Evolutionary conservation across 2,888 invertebrate species (phyloP).

Genomic region (Ichneumoninae sp.): DNA sequence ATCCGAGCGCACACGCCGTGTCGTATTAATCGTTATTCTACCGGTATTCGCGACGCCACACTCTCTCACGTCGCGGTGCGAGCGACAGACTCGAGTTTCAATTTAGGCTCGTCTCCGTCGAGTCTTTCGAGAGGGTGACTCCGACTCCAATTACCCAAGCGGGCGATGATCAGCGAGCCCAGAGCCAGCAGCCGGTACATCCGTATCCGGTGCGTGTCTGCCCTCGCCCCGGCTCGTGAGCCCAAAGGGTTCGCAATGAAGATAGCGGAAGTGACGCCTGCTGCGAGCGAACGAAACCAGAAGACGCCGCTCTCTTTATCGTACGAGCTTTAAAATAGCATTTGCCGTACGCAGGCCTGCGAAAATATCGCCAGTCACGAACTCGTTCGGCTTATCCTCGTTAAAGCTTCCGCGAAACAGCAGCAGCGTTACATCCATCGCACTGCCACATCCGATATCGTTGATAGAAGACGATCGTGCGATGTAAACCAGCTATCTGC

Average conservation of each 20-base stretch:
- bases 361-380: constrained; percentile 4
- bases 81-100: constrained; percentile 50
- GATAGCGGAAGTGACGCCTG: constrained; percentile 75
- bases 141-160: constrained; percentile 55
- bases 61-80: constrained; percentile 5
- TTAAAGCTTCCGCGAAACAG: constrained; percentile 1
- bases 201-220: constrained; percentile 64
- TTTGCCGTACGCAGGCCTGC: constrained; percentile 19
- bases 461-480: neutral
- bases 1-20: constrained; percentile 4
- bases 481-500: neutral
- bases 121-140: constrained; percentile 48
- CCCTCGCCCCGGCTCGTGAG: neutral
- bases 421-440: neutral
- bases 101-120: constrained; percentile 45
- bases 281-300: constrained; percentile 70
- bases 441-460: neutral
- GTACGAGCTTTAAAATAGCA: constrained; percentile 60
- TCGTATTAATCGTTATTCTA: constrained; percentile 46
- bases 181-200: constrained; percentile 53
- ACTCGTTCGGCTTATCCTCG: neutral
- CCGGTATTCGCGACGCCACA: neutral
- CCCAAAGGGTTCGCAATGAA: constrained; percentile 68
- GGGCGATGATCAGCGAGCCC: neutral
- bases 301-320: constrained; percentile 61